phyloP scores from a whole-genome alignment of 2,797 vertebrate species.

The Molossus alvarezi region DNA sequence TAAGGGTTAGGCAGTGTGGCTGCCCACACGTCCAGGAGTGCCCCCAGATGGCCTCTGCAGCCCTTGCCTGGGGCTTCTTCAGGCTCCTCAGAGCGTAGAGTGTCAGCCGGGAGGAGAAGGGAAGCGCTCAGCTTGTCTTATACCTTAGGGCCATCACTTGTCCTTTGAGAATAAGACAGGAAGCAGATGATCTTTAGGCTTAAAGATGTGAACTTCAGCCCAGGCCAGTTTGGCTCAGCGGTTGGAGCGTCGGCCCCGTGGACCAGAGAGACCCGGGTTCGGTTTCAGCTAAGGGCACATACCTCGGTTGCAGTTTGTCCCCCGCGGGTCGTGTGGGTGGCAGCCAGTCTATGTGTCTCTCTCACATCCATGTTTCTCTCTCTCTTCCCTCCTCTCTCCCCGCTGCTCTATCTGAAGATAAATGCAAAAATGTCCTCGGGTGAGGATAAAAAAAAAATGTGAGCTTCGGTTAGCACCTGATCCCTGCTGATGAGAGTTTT shows the following conservation, averaged over 20 bases:
- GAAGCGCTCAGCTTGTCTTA: neutral
- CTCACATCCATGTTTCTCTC: too few species aligned
- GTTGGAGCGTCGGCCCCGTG: too few species aligned
- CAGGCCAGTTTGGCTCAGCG: too few species aligned
- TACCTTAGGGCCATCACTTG: neutral
- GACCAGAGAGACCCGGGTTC: too few species aligned
- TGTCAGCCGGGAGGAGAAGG: neutral
- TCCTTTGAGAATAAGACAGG: slow-evolving; percentile 38
- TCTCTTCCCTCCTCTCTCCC: too few species aligned
- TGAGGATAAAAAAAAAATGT: too few species aligned
- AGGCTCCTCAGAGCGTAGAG: slow-evolving; percentile 11
- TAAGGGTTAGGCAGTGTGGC: slow-evolving; percentile 80
- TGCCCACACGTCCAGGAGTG: neutral
- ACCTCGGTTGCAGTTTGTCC: too few species aligned
- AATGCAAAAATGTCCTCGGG: too few species aligned
- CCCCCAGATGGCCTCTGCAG: rapidly evolving
- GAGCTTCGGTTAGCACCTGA: slow-evolving; percentile 13
- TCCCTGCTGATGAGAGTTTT: neutral
- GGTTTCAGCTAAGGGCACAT: too few species aligned
- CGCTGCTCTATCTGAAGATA: too few species aligned
- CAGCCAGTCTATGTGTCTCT: too few species aligned
- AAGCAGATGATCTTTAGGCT: neutral
- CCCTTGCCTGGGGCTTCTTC: neutral
- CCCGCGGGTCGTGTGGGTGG: too few species aligned
- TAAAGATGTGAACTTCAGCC: neutral